These are phyloP conservation scores for Phainopepla nitens DNA, from an alignment of 2,113 vertebrate genomes.

Conservation along the genomic window DNA sequence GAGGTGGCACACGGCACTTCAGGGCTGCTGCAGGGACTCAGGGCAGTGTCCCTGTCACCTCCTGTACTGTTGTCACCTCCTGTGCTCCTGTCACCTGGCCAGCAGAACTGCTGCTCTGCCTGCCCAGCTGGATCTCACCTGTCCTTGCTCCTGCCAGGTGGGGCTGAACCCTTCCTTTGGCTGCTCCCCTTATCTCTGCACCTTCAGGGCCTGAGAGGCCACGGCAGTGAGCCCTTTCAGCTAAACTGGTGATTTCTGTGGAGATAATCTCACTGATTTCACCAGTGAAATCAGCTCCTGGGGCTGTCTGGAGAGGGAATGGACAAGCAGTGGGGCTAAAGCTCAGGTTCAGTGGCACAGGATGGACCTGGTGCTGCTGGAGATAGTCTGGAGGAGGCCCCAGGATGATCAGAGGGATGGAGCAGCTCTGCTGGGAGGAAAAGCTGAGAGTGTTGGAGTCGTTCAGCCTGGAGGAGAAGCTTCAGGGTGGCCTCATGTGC, in stretches of 20 bases:
- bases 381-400: neutral
- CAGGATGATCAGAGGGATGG: neutral
- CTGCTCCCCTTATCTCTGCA: neutral
- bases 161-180: too few species aligned
- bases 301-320: neutral
- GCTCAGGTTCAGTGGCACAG: neutral
- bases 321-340: neutral
- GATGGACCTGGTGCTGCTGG: fast-evolving
- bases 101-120: neutral
- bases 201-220: neutral
- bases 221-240: neutral
- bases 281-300: neutral
- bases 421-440: neutral
- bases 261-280: neutral
- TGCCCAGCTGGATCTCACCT: neutral
- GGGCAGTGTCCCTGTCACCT: neutral
- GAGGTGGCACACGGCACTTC: neutral
- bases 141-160: neutral
- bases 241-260: neutral
- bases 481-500: fast-evolving
- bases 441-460: neutral
- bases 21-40: neutral
- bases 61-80: too few species aligned
- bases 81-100: neutral
- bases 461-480: neutral